These are phyloP conservation scores for Drosophila heteroneura DNA, from an alignment of 2,888 invertebrate genomes.

Conservation along the genomic window DNA sequence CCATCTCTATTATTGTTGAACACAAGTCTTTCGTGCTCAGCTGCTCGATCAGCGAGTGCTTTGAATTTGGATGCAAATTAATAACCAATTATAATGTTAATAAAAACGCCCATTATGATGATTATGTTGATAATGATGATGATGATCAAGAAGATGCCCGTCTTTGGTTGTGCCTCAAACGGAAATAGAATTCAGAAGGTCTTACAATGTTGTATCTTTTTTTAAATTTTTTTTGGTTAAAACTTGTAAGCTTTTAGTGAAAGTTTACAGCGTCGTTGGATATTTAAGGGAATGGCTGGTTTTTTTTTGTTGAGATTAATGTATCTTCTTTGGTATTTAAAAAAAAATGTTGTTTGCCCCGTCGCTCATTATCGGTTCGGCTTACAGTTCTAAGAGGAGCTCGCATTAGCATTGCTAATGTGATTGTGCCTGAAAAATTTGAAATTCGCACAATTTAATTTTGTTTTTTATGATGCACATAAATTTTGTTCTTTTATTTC, in stretches of 20 bases:
- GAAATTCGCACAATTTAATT: conserved; percentile 33
- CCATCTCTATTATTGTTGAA: conserved; percentile 23
- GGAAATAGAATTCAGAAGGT: conserved; percentile 71
- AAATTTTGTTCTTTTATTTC: conserved; percentile 44
- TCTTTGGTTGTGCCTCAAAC: conserved; percentile 36
- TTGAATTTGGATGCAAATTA: conserved; percentile 76
- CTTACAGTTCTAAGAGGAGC: conserved; percentile 35
- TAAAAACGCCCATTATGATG: conserved; percentile 38
- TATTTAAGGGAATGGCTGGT: conserved; percentile 5
- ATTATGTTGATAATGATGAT: conserved; percentile 29
- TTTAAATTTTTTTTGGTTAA: neutral
- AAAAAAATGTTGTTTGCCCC: conserved; percentile 9
- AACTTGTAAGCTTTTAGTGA: conserved; percentile 36
- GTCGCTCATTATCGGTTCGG: conserved; percentile 9
- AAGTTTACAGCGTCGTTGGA: conserved; percentile 36
- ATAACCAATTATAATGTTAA: conserved; percentile 73
- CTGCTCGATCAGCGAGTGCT: conserved; percentile 53
- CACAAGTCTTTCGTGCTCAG: conserved; percentile 32
- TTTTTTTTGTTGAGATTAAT: neutral
- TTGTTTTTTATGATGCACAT: conserved; percentile 22
- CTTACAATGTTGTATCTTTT: conserved; percentile 42
- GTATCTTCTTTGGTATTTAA: neutral
- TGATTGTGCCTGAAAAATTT: conserved; percentile 31
- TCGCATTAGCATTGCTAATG: conserved; percentile 56
- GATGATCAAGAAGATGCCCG: conserved; percentile 23